Percentiles rank a stretch among this genome's conserved stretches.
These are phyloP conservation scores for Theretra japonica DNA, from an alignment of 2,888 invertebrate genomes.

Conservation along the genomic window DNA sequence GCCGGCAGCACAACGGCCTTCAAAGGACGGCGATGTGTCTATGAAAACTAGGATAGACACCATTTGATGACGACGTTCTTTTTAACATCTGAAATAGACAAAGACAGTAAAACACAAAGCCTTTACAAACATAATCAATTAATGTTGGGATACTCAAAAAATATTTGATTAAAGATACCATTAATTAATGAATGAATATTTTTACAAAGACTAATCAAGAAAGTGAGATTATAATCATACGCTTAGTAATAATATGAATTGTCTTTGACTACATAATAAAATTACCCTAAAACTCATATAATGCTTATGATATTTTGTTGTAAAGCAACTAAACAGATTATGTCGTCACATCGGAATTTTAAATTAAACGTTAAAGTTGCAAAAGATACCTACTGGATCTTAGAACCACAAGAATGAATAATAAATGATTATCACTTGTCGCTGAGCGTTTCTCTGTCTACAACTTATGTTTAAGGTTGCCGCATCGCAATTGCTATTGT, in stretches of 20 bases:
- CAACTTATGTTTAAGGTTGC: constrained; percentile 20
- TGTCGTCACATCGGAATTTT: constrained; percentile 19
- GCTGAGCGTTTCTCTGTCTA: constrained; percentile 3
- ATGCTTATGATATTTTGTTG: not conserved
- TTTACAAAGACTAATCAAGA: not conserved
- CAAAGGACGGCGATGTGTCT: too few species aligned
- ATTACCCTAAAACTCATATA: not conserved
- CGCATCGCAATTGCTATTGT: not conserved
- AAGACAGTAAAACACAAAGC: too few species aligned
- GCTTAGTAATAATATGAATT: not conserved
- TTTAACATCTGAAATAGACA: too few species aligned
- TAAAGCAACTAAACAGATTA: not conserved
- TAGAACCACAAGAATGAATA: constrained; percentile 21
- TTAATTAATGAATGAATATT: too few species aligned
- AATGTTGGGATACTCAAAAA: too few species aligned
- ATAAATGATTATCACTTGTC: constrained; percentile 22
- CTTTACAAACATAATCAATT: too few species aligned
- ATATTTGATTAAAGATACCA: too few species aligned
- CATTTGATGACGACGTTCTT: too few species aligned
- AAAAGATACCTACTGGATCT: not conserved
- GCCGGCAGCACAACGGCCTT: too few species aligned
- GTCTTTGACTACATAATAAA: not conserved
- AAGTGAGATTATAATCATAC: not conserved
- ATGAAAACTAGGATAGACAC: too few species aligned
- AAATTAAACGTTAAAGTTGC: constrained; percentile 23